Conservation (phyloP, 2,888 invertebrate species). For the Gymnocheta viridis region DNA sequence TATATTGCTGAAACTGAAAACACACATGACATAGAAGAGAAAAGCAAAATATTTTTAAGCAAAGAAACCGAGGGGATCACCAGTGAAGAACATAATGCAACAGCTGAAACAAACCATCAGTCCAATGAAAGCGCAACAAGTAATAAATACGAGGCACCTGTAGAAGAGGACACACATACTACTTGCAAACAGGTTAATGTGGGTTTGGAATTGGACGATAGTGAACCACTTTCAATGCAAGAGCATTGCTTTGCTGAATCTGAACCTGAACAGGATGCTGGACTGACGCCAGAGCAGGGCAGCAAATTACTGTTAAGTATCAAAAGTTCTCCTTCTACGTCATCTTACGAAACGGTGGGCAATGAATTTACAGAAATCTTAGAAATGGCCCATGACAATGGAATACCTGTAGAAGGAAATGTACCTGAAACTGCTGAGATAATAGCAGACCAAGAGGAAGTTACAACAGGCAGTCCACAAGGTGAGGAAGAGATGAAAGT, state of each 20-base stretch:
- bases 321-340: constrained; percentile 82
- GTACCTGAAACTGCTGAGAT: not conserved
- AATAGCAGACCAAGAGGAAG: not conserved
- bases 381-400: constrained; percentile 71
- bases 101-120: not conserved
- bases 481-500: constrained; percentile 15
- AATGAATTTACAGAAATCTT: constrained; percentile 81
- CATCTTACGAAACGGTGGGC: constrained; percentile 82
- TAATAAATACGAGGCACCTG: not conserved
- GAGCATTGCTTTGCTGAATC: constrained; percentile 79
- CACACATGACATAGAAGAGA: constrained; percentile 38
- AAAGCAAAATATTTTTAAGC: not conserved
- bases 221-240: constrained; percentile 75
- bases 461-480: constrained; percentile 52
- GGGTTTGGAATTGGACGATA: constrained; percentile 75
- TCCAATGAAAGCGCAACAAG: not conserved
- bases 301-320: constrained; percentile 76
- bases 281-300: constrained; percentile 70
- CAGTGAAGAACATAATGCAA: not conserved
- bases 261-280: constrained; percentile 73
- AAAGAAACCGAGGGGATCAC: too few species aligned
- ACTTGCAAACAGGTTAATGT: constrained; percentile 57
- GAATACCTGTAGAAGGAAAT: constrained; percentile 37
- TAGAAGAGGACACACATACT: not conserved
- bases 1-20: not conserved